phyloP scores from a whole-genome alignment of 2,888 invertebrate genomes.

The Pseudolycoriella hygida region DNA sequence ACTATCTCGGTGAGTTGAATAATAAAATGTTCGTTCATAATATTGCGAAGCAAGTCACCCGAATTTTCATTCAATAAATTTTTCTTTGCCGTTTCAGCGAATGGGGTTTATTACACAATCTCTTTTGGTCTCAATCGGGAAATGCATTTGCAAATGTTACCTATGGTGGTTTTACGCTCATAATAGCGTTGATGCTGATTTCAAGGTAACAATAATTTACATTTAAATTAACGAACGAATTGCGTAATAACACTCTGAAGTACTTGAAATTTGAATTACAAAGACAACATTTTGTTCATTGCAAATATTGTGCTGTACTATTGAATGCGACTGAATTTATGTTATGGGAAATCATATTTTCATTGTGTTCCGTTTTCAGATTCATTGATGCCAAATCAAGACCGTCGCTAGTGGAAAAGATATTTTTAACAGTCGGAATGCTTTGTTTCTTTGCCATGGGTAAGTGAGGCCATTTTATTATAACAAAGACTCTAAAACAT shows the following conservation, averaged over 20 bases:
- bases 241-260: too few relatives aligned
- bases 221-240: neutral
- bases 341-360: too few relatives aligned
- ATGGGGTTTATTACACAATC: conserved; percentile 13
- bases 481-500: neutral
- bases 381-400: conserved; percentile 12
- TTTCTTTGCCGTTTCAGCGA: conserved; percentile 9
- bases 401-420: conserved; percentile 13
- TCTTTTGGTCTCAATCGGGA: conserved; percentile 14
- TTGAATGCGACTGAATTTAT: neutral
- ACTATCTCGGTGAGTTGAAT: conserved; percentile 7
- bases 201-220: conserved; percentile 11
- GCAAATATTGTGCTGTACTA: neutral
- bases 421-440: conserved; percentile 13
- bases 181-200: conserved; percentile 13
- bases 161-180: conserved; percentile 14
- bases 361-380: conserved; percentile 8
- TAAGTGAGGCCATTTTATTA: conserved; percentile 9
- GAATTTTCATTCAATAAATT: conserved; percentile 1
- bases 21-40: too few relatives aligned
- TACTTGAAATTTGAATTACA: too few relatives aligned
- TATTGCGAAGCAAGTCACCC: neutral
- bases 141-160: conserved; percentile 15
- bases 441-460: conserved; percentile 14
- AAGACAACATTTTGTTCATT: neutral